A percentile compares a stretch with the other conserved stretches of the same genome.
Conservation (phyloP, 2,888 invertebrate species). For the Petrolisthes cinctipes region DNA sequence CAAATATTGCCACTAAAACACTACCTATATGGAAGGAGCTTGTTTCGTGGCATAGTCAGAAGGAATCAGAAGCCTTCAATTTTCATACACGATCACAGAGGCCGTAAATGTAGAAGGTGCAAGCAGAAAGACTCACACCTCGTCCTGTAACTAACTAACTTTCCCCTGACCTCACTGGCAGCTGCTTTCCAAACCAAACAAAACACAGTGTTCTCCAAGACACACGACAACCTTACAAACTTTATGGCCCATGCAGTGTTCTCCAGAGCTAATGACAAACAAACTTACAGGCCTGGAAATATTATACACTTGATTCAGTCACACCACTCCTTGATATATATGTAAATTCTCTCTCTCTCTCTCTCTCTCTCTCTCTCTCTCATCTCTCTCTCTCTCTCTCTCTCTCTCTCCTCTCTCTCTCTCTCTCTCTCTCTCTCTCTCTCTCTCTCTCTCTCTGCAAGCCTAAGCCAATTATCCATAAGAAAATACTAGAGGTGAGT, state of each 20-base stretch:
- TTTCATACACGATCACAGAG: no score
- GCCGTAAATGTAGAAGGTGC: background rate
- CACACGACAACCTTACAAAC: no score
- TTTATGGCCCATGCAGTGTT: background rate
- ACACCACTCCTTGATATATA: background rate
- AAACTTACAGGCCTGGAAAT: background rate
- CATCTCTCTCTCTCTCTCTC: background rate
- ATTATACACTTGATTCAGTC: background rate
- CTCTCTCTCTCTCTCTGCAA: constrained; percentile 4
- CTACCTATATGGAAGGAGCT: no score
- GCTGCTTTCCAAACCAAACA: background rate
- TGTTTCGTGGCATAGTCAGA: no score
- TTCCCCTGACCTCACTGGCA: background rate
- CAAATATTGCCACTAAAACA: no score
- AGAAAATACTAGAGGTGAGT: background rate
- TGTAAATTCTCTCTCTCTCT: constrained; percentile 23
- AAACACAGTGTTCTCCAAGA: background rate
- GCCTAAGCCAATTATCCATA: background rate
- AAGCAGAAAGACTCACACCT: background rate
- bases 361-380: constrained; percentile 31
- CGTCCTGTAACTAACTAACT: background rate
- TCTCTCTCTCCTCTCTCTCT: background rate
- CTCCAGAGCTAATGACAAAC: background rate
- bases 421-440: background rate
- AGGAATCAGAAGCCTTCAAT: no score